Evolutionary conservation across 1,140 invertebrate species (phyloP), one percentile per base, ranked within the genome.

Genomic region (Octopus bimaculoides): DNA sequence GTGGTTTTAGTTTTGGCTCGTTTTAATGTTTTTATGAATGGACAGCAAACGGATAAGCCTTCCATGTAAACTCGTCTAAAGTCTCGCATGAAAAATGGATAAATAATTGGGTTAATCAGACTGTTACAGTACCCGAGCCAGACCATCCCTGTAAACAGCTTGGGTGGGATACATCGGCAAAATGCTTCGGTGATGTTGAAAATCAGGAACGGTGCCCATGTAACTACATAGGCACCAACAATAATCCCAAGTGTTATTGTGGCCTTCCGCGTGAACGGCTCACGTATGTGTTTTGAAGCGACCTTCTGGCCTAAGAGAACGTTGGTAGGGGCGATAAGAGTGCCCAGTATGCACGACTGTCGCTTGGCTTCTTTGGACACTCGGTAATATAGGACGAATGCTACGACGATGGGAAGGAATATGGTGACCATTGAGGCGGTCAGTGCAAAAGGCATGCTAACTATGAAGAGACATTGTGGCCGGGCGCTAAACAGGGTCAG

Each of bases 121-220:
- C 96, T 97, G 89, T 99, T 99, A 52, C 96, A 96, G 0, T 96
- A 94, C 0, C 97, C 97, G 6, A 99, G 91, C 97, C 97, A 99
- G 89, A 87, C 85, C 76, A 86, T 84, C 0, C 79, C 80, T 3
- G 78, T 82, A 75, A 88, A 86, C 0, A 87, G 14, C 66, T 86
- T 84, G 9, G 76, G 54, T 0, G 87, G 87, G 75, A 87, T 81
- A 76, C 86, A 87, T 20, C 80, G 97, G 91, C 97, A 98, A 87
- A 96, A 96, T 3, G 96, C 96, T 54, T 95, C 95, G 9, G 96
- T 94, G 73, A 99, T 97, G 89, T 99, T 99, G 73, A 98, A 94
- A 89, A 96, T 96, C 91, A 99, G 98, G 91, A 99, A 99, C 4
- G 98, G 98, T 74, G 98, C 95, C 96, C 96, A 98, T 87, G 96